Percentiles rank a stretch among this genome's conserved stretches.
Evolutionary conservation across 1,140 invertebrate species (phyloP).

Genomic region (Bombus turneri): DNA sequence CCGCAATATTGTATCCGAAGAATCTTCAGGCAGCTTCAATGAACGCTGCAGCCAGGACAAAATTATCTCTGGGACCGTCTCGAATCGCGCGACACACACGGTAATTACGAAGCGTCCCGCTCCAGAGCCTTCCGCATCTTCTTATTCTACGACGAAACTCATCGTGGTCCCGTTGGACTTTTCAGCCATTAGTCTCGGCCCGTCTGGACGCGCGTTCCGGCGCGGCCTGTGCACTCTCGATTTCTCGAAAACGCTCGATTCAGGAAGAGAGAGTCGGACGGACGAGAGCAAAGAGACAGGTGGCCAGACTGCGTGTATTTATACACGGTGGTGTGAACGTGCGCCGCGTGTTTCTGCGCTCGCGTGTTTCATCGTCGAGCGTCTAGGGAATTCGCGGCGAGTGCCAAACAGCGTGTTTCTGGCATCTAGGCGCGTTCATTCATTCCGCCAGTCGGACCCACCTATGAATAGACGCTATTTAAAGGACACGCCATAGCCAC

Average conservation of each 20-base stretch:
- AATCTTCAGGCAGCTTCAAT: not conserved
- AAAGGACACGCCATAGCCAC: conserved; percentile 65
- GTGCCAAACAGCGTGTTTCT: conserved; percentile 66
- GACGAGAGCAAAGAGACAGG: conserved; percentile 76
- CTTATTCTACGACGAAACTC: conserved; percentile 34
- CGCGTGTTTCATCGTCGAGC: conserved; percentile 20
- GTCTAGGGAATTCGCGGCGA: conserved; percentile 71
- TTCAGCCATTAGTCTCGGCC: conserved; percentile 61
- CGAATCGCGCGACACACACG: conserved; percentile 12
- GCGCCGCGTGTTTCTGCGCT: conserved; percentile 9
- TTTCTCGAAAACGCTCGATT: conserved; percentile 55
- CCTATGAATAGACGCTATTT: conserved; percentile 80
- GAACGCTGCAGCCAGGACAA: not conserved
- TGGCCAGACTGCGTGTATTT: conserved; percentile 73
- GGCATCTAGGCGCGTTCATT: conserved; percentile 70
- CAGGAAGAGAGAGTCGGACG: conserved; percentile 61
- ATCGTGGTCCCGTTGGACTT: conserved; percentile 54
- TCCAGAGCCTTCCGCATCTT: not conserved
- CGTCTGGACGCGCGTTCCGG: conserved; percentile 42
- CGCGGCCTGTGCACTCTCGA: conserved; percentile 27
- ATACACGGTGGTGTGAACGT: conserved; percentile 57
- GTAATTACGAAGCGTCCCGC: conserved; percentile 18
- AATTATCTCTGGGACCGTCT: conserved; percentile 32
- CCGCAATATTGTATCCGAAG: not conserved
- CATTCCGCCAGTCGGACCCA: conserved; percentile 69